Percentiles rank a stretch among this genome's conserved stretches.
These are phyloP conservation scores for Petaurus breviceps DNA, from an alignment of 2,113 vertebrate genomes.

Conservation along the genomic window DNA sequence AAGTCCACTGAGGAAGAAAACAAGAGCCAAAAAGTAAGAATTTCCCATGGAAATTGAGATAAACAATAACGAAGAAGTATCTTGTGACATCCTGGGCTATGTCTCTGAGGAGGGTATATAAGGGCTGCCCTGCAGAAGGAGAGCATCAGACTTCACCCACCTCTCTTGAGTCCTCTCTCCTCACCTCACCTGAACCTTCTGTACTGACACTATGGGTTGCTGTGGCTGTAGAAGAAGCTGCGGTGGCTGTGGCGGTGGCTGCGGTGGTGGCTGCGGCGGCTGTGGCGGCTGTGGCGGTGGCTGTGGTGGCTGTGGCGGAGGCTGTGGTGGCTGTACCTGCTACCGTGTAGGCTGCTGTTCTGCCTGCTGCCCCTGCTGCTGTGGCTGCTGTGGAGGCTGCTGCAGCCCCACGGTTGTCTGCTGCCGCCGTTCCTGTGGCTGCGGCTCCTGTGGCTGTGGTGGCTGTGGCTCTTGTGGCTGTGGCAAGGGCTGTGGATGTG, in stretches of 20 bases:
- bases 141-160: not conserved
- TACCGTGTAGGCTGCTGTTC: conserved; percentile 4
- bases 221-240: not conserved
- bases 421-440: not conserved
- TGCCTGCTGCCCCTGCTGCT: conserved; percentile 11
- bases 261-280: not conserved
- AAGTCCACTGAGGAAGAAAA: not conserved
- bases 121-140: not conserved
- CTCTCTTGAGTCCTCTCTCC: not conserved
- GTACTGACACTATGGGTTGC: conserved; percentile 13
- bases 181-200: not conserved
- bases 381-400: not conserved
- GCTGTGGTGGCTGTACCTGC: not conserved
- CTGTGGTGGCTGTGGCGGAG: not conserved
- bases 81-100: not conserved
- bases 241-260: no score
- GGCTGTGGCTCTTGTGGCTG: not conserved
- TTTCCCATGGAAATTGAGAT: not conserved
- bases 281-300: not conserved
- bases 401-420: not conserved
- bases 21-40: not conserved
- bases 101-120: not conserved
- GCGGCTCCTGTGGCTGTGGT: not conserved
- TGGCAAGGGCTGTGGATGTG: not conserved
- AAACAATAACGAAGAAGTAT: conserved; percentile 13